Evolutionary conservation across 1,140 invertebrate genomes (phyloP).

Genomic region (Helicoverpa zea): DNA sequence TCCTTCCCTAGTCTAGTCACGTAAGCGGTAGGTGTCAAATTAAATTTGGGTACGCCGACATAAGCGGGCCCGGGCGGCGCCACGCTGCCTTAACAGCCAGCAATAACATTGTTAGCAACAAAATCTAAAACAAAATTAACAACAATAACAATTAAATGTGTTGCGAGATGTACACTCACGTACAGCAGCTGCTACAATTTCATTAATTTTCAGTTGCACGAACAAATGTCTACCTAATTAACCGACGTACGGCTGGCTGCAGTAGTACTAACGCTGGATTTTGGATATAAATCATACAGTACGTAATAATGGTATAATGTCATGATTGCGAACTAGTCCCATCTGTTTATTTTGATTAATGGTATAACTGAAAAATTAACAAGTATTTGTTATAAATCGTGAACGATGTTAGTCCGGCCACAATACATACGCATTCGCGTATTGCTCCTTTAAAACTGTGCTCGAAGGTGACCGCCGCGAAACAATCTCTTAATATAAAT

Average conservation of each 20-base stretch:
- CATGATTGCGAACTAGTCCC: too few relatives aligned
- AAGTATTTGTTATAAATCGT: too few relatives aligned
- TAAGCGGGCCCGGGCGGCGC: background rate
- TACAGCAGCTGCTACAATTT: constrained; percentile 33
- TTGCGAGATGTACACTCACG: constrained; percentile 20
- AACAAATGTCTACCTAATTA: constrained; percentile 28
- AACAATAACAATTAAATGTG: constrained; percentile 42
- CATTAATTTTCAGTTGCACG: constrained; percentile 38
- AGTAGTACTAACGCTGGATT: background rate
- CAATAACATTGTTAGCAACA: constrained; percentile 16
- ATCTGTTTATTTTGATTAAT: too few relatives aligned
- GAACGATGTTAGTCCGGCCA: too few relatives aligned
- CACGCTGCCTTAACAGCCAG: constrained; percentile 1
- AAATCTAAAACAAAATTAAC: constrained; percentile 43
- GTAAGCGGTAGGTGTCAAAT: constrained; percentile 14
- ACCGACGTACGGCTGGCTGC: constrained; percentile 12
- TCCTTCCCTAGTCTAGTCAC: constrained; percentile 19
- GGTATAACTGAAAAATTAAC: too few relatives aligned
- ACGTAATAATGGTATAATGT: too few relatives aligned
- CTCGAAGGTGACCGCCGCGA: background rate
- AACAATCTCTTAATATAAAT: background rate
- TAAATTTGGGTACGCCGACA: constrained; percentile 16
- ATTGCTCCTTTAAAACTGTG: too few relatives aligned
- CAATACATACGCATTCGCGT: background rate
- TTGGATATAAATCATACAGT: background rate